Evolutionary conservation across 2,888 invertebrate genomes (phyloP), one percentile per base, ranked within the genome.

Genomic region (Pachycephus smyrnensis): DNA sequence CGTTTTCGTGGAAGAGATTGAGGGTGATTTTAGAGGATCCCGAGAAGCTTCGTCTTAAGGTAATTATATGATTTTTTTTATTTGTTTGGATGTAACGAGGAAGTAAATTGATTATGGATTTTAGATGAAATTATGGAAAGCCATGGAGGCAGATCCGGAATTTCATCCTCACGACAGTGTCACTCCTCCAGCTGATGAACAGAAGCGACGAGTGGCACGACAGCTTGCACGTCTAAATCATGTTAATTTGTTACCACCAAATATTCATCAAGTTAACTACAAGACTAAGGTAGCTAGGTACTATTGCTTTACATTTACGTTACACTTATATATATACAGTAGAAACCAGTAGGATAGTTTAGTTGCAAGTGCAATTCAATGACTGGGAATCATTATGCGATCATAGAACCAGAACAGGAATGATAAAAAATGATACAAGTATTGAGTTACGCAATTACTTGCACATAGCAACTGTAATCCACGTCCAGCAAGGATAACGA

Each of bases 71-170:
- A 36, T 32, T 36, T 71, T 69, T 73, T 76, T n/a, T 77, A 23
- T 37, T 71, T 15, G 9, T 76, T 30, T 36, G 11, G 69, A n/a
- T 23, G 4, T 11, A 4, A 75, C 35, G 15, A 75, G n/a, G 1
- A 15, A 3, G 33, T 32, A 9, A 30, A 71, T 15, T 74, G 73
- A 82, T 68, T 82, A 85, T 85, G 88, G 86, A 3, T 92, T 92
- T 12, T 86, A 97, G 97, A 94, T 96, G 90, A 94, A 95, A 89
- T 93, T 97, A 87, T 97, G 96, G 96, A 94, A 94, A 69, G 94
- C 95, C 0, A 91, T 98, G 86, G 96, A 96, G 88, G 94, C 93
- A 76, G 97, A 98, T 89, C 96, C 96, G 0, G 91, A 97, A 15
- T 98, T 97, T 89, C 89, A 89, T 81, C 88, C 88, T 4, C 93